Base-by-base conservation (phyloP, 2,888 invertebrate genomes). In the Dicranocentrus wangi region DNA sequence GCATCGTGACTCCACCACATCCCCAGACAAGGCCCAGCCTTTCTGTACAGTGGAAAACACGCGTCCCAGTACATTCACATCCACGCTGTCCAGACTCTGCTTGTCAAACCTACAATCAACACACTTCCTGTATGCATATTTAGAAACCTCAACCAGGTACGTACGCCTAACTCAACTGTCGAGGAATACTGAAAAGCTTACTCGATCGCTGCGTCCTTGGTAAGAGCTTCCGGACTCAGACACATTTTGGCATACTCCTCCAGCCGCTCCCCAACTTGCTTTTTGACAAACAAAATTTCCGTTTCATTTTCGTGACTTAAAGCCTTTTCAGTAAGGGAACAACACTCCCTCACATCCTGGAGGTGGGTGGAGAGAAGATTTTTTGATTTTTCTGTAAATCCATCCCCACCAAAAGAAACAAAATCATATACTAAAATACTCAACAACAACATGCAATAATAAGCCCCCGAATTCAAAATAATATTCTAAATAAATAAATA, bases 241-340 rank as follows among this genome's bases (percentile, higher is more conserved):
- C 85, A 82, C 85, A 86, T 85, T 83, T 86, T 87, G 69, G 87
- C 87, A 83, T 89, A 88, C 79, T 89, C 89, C 70, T 88, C 87
- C 51, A 90, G 87, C 71, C 89, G 88, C 65, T 89, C 89, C 1
- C 88, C 87, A 87, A 90, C 88, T 86, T 90, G 90, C 81, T 90
- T 90, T 86, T 89, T 89, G 43, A 90, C 89, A 65, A 90, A 87
- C 19, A 90, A 87, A 51, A 90, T 88, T 84, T 90, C 90, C 23
- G 89, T 90, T 81, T 89, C 90, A 81, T 88, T 89, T 43, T 89
- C 89, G 82, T 89, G 88, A 51, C 88, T 87, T n/a, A 90, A 86
- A 0, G 90, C 89, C 58, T 89, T 89, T 82, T 90, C 89, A 2
- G 90, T 90, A 78, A 90, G 88, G 55, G 89, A 88, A 85, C 89